Base-by-base conservation (phyloP, 2,888 invertebrate species). In the Colletes collaris region DNA sequence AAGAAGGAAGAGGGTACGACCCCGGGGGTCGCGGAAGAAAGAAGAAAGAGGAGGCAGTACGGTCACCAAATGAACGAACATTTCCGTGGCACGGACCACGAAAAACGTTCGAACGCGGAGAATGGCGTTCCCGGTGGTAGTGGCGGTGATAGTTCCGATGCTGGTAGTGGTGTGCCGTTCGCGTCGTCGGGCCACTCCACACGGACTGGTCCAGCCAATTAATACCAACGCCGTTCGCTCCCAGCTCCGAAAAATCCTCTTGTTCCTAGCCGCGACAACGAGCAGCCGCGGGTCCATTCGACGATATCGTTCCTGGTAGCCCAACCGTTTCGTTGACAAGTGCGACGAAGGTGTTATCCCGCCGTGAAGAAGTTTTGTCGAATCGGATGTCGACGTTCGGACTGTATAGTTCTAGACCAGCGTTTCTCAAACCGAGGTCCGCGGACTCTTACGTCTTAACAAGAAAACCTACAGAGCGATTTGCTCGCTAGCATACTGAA, bases 1-100 rank as follows among this genome's bases (percentile, higher is more conserved):
- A 73, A 58, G 77, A 78, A 72, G 70, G 79, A 86, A 80, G 79
- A 82, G 80, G 72, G 77, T 70, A 69, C 74, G 66, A 62, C 74
- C 77, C 73, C 66, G 60, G 63, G 60, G 79, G 69, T 80, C 76
- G 76, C 76, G 50, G 82, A 84, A 83, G 80, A 78, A 83, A 81
- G 79, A 81, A 79, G 75, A 82, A 78, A 82, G 79, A 84, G 83
- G 85, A 81, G 87, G 63, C 79, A 84, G 78, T 81, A 88, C 86
- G 88, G 72, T 86, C 88, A 87, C 86, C 86, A 88, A 88, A 89
- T 82, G 79, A 82, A 83, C 88, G 90, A 91, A 90, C 90, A 89
- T 91, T 91, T 91, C 91, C 90, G 89, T 89, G 86, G 89, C 90
- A 89, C 87, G 89, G 86, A 90, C 90, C 89, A 87, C 87, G 84